phyloP scores from a whole-genome alignment of 2,888 invertebrate species.

The Tiliacea aurago region DNA sequence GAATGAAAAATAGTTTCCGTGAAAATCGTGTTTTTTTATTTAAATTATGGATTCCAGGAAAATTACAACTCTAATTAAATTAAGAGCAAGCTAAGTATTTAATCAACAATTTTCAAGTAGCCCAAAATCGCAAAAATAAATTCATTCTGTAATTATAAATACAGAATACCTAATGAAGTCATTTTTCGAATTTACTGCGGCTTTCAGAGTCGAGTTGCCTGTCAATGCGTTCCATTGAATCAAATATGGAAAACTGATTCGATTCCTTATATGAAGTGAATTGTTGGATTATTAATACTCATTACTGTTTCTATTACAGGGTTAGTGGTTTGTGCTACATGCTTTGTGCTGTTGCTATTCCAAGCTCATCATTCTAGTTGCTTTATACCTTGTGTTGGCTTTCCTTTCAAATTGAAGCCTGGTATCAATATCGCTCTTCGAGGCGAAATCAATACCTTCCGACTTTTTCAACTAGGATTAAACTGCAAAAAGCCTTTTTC shows the following conservation, averaged over 20 bases:
- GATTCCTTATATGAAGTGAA: slow-evolving; percentile 7
- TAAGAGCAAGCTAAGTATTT: neutral
- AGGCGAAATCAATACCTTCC: neutral
- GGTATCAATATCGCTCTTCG: neutral
- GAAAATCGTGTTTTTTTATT: neutral
- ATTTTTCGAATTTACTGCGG: neutral
- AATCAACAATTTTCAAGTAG: neutral
- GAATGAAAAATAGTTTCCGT: too few species aligned
- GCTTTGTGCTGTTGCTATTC: neutral
- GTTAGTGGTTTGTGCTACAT: neutral
- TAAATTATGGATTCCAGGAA: neutral
- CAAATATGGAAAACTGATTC: slow-evolving; percentile 30
- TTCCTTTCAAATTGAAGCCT: neutral
- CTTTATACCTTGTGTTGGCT: neutral
- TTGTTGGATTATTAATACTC: slow-evolving; percentile 8
- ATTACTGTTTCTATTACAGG: slow-evolving; percentile 5
- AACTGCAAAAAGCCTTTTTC: neutral
- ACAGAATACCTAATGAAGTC: neutral
- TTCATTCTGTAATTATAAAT: neutral
- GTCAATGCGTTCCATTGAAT: slow-evolving; percentile 18
- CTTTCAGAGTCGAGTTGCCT: slow-evolving; percentile 6
- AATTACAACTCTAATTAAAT: neutral
- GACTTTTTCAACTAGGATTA: neutral
- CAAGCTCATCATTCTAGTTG: neutral
- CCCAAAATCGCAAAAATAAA: neutral